Conservation (phyloP, 2,888 invertebrate species). For the Bruchidius siliquastri region DNA sequence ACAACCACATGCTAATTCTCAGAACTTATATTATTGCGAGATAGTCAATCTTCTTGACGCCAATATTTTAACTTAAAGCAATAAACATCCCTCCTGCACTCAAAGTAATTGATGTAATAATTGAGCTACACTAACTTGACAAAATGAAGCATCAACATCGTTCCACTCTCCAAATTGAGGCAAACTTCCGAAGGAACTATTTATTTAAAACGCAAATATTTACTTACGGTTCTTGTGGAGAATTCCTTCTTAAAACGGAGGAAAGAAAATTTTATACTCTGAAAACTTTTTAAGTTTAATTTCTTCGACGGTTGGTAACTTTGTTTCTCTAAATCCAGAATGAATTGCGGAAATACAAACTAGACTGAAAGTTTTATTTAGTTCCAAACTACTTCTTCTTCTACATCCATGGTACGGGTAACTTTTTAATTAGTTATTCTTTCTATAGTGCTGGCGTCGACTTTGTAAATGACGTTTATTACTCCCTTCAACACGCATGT, state of each 20-base stretch:
- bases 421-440: constrained; percentile 23
- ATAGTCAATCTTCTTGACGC: no score
- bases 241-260: constrained; percentile 7
- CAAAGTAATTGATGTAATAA: neutral
- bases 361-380: constrained; percentile 26
- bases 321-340: constrained; percentile 21
- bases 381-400: constrained; percentile 21
- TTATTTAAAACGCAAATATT: constrained; percentile 14
- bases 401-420: constrained; percentile 22
- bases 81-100: neutral
- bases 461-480: neutral
- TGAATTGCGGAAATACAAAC: constrained; percentile 23
- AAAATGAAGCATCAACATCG: constrained; percentile 32
- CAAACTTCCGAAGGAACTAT: constrained; percentile 1
- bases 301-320: constrained; percentile 22
- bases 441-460: constrained; percentile 4
- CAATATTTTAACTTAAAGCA: no score
- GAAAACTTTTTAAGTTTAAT: constrained; percentile 14
- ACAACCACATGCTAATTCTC: no score
- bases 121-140: constrained; percentile 35
- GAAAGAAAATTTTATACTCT: constrained; percentile 15
- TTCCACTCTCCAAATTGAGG: neutral
- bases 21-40: no score
- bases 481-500: neutral
- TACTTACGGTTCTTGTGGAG: constrained; percentile 2